Evolutionary conservation across 2,113 vertebrate species (phyloP).

Genomic region (Cepphus grylle): DNA sequence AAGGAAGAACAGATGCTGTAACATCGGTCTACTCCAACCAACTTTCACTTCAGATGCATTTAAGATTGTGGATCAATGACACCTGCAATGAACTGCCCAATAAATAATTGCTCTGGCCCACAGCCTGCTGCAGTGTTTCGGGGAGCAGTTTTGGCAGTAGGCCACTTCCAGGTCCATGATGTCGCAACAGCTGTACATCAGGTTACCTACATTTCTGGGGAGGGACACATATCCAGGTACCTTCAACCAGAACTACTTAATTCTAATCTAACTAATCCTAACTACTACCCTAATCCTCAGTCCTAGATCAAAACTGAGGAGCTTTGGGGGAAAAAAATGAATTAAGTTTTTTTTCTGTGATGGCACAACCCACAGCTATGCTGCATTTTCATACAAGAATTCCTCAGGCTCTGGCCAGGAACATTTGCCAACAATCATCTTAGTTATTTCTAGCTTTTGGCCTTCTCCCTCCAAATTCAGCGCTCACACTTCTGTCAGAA

Average conservation of each 20-base stretch:
- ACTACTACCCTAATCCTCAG: neutral
- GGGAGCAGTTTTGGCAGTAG: neutral
- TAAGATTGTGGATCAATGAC: neutral
- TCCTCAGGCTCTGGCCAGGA: neutral
- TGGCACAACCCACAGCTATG: neutral
- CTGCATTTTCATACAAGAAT: neutral
- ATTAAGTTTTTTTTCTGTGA: neutral
- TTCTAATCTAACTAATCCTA: too few species aligned
- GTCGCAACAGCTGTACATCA: neutral
- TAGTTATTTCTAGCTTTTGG: neutral
- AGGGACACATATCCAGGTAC: accelerated
- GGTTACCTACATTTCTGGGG: neutral
- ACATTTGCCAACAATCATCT: neutral
- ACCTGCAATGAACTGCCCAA: neutral
- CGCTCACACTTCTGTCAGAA: neutral
- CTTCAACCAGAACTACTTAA: neutral
- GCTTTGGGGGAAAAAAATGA: neutral
- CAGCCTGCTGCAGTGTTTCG: neutral
- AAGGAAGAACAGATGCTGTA: neutral
- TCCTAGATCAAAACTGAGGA: neutral
- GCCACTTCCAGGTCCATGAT: neutral
- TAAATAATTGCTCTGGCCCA: neutral
- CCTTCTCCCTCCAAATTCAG: neutral
- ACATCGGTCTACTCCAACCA: neutral
- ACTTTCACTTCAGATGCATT: neutral